Evolutionary conservation across 1,140 invertebrate species (phyloP).

Genomic region (Drosophila paulistorum): DNA sequence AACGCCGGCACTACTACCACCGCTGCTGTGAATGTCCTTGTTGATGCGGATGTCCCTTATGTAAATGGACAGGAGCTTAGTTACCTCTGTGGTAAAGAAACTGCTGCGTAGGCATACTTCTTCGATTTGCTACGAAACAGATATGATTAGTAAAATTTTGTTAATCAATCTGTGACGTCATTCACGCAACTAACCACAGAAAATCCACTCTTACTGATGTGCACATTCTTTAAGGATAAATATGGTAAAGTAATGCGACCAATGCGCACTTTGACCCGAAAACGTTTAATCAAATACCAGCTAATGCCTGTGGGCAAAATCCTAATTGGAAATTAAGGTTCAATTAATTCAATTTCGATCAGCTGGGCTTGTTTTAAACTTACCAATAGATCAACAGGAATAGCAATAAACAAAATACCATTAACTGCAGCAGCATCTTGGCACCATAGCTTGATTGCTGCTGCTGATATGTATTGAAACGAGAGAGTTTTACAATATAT

Average conservation of each 20-base stretch:
- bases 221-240: slow-evolving; percentile 86
- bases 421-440: slow-evolving; percentile 68
- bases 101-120: slow-evolving; percentile 94
- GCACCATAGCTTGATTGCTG: slow-evolving; percentile 28
- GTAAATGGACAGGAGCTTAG: slow-evolving; percentile 93
- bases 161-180: slow-evolving; percentile 11
- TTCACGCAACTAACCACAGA: slow-evolving; percentile 85
- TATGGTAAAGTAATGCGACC: slow-evolving; percentile 87
- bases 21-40: slow-evolving; percentile 87
- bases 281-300: slow-evolving; percentile 86
- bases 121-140: slow-evolving; percentile 89
- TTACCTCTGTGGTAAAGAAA: slow-evolving; percentile 94
- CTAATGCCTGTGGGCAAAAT: slow-evolving; percentile 86
- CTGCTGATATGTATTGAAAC: background rate
- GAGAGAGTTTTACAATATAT: background rate
- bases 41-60: slow-evolving; percentile 93
- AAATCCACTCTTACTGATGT: slow-evolving; percentile 87
- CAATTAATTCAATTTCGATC: slow-evolving; percentile 13
- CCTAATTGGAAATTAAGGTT: slow-evolving; percentile 82
- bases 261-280: slow-evolving; percentile 87
- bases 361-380: slow-evolving; percentile 24
- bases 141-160: slow-evolving; percentile 10
- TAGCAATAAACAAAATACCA: slow-evolving; percentile 57
- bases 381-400: slow-evolving; percentile 75
- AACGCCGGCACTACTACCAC: background rate